These are phyloP conservation scores for Fragum whitleyi DNA, from an alignment of 2,888 invertebrate species.

Conservation along the genomic window DNA sequence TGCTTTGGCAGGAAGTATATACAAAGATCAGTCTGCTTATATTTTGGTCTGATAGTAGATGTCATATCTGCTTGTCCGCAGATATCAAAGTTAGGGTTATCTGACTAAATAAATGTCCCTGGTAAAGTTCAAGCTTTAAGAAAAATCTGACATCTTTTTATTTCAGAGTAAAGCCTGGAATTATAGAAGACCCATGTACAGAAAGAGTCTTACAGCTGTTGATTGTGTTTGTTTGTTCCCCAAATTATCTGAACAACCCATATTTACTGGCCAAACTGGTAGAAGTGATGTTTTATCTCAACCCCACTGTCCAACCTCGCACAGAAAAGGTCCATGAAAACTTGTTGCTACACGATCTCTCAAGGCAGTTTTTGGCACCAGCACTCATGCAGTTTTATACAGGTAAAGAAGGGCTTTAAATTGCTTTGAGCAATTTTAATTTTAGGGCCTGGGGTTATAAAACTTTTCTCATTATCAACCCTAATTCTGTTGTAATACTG, in stretches of 20 bases:
- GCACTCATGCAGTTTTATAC: constrained; percentile 99
- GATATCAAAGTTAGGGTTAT: no score
- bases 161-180: constrained; percentile 73
- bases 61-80: no score
- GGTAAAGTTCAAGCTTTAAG: no score
- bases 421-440: background rate
- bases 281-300: constrained; percentile 89
- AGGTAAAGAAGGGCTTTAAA: no score
- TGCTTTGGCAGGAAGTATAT: no score
- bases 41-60: no score
- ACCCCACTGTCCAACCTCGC: constrained; percentile 86
- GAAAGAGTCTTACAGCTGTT: constrained; percentile 92
- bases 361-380: constrained; percentile 93
- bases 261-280: constrained; percentile 98
- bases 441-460: no score
- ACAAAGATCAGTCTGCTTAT: no score
- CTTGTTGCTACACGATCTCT: constrained; percentile 95
- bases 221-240: constrained; percentile 95
- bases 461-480: no score
- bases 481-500: no score
- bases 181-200: constrained; percentile 75
- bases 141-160: no score
- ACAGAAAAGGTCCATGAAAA: constrained; percentile 88
- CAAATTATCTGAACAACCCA: constrained; percentile 96
- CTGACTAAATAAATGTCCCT: no score